Evolutionary conservation across 2,888 invertebrate species (phyloP).

Genomic region (Xestia c-nigrum): DNA sequence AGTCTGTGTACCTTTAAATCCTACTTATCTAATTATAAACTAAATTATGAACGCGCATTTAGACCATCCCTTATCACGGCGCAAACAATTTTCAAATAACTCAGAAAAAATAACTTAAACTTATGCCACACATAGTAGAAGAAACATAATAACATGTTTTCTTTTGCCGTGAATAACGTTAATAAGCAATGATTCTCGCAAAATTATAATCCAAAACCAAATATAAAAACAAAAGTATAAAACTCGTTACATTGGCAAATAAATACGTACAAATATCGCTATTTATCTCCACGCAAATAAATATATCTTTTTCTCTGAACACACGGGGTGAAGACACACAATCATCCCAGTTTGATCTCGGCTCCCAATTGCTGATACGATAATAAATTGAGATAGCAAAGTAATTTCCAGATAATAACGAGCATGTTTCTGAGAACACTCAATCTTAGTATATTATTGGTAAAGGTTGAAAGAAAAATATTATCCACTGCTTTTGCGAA

Average conservation of each 20-base stretch:
- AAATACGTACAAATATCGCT: slow-evolving; percentile 32
- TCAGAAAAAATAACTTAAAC: no score
- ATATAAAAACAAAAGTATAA: not conserved
- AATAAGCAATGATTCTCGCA: no score
- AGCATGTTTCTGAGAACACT: slow-evolving; percentile 22
- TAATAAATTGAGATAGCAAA: slow-evolving; percentile 28
- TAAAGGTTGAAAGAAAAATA: slow-evolving; percentile 27
- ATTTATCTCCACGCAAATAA: slow-evolving; percentile 34
- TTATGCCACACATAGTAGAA: no score
- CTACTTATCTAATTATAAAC: no score
- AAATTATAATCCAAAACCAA: not conserved
- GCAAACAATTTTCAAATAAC: no score
- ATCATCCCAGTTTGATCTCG: slow-evolving; percentile 35
- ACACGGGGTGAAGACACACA: slow-evolving; percentile 23
- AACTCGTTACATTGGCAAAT: slow-evolving; percentile 26
- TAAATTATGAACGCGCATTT: no score
- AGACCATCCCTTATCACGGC: no score
- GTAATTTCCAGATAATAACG: slow-evolving; percentile 51
- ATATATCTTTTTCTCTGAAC: slow-evolving; percentile 13
- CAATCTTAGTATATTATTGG: slow-evolving; percentile 8
- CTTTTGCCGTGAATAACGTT: no score
- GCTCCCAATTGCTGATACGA: slow-evolving; percentile 24
- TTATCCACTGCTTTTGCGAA: not conserved
- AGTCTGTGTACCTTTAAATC: slow-evolving; percentile 28
- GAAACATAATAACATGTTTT: no score